A percentile compares a stretch with the other conserved stretches of the same genome.
Conservation (phyloP, 1,140 invertebrate genomes). For the Sarcophaga peregrina region DNA sequence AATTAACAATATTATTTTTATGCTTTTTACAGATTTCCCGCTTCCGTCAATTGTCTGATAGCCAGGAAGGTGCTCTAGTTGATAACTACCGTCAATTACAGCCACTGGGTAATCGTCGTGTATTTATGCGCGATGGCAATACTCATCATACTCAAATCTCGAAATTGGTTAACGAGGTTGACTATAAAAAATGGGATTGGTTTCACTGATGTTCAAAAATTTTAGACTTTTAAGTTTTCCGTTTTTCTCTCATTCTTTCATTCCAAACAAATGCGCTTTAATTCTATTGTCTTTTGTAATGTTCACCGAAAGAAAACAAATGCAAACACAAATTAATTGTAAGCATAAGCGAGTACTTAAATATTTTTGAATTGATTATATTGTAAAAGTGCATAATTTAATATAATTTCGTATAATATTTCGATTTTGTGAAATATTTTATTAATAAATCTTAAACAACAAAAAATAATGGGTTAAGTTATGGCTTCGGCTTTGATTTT, state of each 20-base stretch:
- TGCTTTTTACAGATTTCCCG: constrained; percentile 70
- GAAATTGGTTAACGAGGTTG: constrained; percentile 69
- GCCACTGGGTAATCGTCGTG: constrained; percentile 73
- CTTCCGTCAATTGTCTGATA: constrained; percentile 73
- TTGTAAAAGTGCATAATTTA: too few species aligned
- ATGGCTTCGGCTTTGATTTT: too few species aligned
- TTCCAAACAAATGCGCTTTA: neutral
- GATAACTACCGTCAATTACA: constrained; percentile 73
- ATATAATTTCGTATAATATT: too few species aligned
- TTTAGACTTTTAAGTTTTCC: neutral
- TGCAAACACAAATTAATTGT: neutral
- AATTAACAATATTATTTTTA: neutral
- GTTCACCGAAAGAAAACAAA: neutral
- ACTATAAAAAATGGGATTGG: constrained; percentile 74
- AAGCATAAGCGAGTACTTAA: too few species aligned
- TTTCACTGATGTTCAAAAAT: constrained; percentile 59
- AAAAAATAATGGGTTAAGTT: too few species aligned
- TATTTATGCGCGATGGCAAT: constrained; percentile 71
- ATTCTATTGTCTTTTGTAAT: neutral
- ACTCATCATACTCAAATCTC: constrained; percentile 70
- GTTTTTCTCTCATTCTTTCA: neutral
- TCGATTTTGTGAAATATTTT: too few species aligned
- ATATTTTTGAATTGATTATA: too few species aligned
- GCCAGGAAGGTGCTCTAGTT: constrained; percentile 69
- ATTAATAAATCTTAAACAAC: too few species aligned